phyloP scores from a whole-genome alignment of 2,888 invertebrate species.

The Barypeithes pellucidus region DNA sequence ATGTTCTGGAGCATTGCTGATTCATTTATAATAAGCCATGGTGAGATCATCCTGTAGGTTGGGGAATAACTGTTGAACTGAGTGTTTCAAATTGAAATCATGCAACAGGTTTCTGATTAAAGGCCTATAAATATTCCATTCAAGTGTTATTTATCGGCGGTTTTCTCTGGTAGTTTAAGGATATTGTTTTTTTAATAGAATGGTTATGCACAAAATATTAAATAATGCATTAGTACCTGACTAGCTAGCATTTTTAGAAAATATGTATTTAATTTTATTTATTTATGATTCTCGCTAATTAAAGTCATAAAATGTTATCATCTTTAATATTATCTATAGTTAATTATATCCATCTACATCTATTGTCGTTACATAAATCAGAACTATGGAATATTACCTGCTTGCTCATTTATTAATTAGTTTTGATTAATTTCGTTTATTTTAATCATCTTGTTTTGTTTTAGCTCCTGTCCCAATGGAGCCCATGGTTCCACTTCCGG shows the following conservation, averaged over 20 bases:
- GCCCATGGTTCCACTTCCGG: slow-evolving; percentile 80
- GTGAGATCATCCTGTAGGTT: slow-evolving; percentile 37
- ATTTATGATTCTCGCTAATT: too few relatives aligned
- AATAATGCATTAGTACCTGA: too few relatives aligned
- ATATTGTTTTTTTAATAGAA: not conserved
- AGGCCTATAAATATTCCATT: slow-evolving; percentile 22
- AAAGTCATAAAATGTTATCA: too few relatives aligned
- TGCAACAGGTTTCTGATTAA: slow-evolving; percentile 48
- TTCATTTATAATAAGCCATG: slow-evolving; percentile 50
- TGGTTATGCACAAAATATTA: too few relatives aligned
- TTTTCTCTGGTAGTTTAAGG: not conserved
- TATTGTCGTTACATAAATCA: not conserved
- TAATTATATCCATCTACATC: too few relatives aligned
- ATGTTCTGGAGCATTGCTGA: slow-evolving; percentile 52
- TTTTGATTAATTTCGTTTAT: slow-evolving; percentile 35
- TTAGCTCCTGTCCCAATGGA: slow-evolving; percentile 82
- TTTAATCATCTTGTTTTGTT: slow-evolving; percentile 64
- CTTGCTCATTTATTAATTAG: not conserved
- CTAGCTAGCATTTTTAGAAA: too few relatives aligned
- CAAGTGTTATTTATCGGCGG: not conserved
- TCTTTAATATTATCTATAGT: too few relatives aligned
- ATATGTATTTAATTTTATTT: too few relatives aligned
- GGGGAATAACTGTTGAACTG: slow-evolving; percentile 24
- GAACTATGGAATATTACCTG: not conserved
- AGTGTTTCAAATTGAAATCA: slow-evolving; percentile 24